Evolutionary conservation across 1,140 invertebrate species (phyloP).

Genomic region (Achroia grisella): DNA sequence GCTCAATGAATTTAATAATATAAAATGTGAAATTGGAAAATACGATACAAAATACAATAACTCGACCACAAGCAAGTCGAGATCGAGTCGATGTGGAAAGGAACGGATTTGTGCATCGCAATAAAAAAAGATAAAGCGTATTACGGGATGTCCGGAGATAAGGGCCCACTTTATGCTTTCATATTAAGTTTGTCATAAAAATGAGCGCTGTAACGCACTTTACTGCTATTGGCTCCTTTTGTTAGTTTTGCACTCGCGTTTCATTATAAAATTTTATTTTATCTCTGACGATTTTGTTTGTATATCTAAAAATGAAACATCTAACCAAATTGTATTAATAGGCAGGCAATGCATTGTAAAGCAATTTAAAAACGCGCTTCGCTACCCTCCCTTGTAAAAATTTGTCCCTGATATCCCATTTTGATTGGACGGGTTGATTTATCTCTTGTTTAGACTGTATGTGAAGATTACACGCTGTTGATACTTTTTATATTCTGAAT

Average conservation of each 20-base stretch:
- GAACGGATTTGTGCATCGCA: constrained; percentile 47
- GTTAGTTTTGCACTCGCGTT: constrained; percentile 29
- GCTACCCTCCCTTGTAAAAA: constrained; percentile 55
- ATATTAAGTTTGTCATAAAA: constrained; percentile 59
- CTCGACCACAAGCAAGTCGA: constrained; percentile 10
- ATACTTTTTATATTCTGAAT: constrained; percentile 29
- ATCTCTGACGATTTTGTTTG: not conserved
- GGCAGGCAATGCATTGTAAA: constrained; percentile 60
- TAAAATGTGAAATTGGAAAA: constrained; percentile 6
- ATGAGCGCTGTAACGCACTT: constrained; percentile 41
- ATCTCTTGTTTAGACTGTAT: constrained; percentile 56
- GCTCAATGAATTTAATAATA: constrained; percentile 6
- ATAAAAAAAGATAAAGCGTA: constrained; percentile 62
- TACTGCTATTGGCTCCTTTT: constrained; percentile 33
- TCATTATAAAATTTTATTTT: constrained; percentile 7
- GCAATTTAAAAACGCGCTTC: constrained; percentile 65
- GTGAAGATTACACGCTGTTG: constrained; percentile 27
- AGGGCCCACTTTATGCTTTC: constrained; percentile 51
- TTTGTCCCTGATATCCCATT: constrained; percentile 68
- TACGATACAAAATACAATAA: constrained; percentile 28
- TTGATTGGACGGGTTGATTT: constrained; percentile 70
- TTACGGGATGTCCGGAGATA: constrained; percentile 60
- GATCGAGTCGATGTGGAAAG: constrained; percentile 21
- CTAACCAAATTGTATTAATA: constrained; percentile 33
- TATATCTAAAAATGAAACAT: not conserved